Percentiles rank a stretch among this genome's conserved stretches.
These are phyloP conservation scores for Tragelaphus oryx DNA, from an alignment of 2,797 vertebrate species.

Conservation along the genomic window DNA sequence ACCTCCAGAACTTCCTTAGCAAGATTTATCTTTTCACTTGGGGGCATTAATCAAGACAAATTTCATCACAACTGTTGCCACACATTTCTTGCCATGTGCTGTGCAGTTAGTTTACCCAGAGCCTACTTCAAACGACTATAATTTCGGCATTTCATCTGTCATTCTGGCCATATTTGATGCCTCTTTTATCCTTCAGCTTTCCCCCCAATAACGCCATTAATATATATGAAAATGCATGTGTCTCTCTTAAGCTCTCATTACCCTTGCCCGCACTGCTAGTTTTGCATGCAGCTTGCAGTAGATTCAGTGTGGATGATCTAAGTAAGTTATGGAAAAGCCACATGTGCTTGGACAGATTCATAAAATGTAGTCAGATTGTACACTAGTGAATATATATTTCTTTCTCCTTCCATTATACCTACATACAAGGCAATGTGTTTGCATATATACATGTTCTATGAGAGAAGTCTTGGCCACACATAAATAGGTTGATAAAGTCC, in stretches of 20 bases:
- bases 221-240: conserved; percentile 67
- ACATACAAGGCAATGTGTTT: neutral
- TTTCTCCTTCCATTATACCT: conserved; percentile 7
- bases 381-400: conserved; percentile 62
- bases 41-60: conserved; percentile 77
- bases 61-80: conserved; percentile 71
- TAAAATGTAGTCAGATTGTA: conserved; percentile 68
- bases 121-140: conserved; percentile 76
- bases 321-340: conserved; percentile 73
- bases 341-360: conserved; percentile 72
- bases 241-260: conserved; percentile 74
- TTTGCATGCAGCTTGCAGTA: conserved; percentile 74
- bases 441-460: neutral
- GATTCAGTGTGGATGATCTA: conserved; percentile 69
- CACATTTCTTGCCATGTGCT: conserved; percentile 75
- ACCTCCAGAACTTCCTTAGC: conserved; percentile 63
- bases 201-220: conserved; percentile 71
- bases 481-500: conserved; percentile 76
- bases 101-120: conserved; percentile 67
- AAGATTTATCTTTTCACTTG: conserved; percentile 76
- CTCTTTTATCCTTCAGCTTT: conserved; percentile 74
- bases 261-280: conserved; percentile 65
- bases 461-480: conserved; percentile 37
- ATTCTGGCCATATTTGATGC: conserved; percentile 72
- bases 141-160: conserved; percentile 75